A percentile compares a stretch with the other conserved stretches of the same genome.
Evolutionary conservation across 2,888 invertebrate species (phyloP).

Genomic region (Hypomecis punctinalis): DNA sequence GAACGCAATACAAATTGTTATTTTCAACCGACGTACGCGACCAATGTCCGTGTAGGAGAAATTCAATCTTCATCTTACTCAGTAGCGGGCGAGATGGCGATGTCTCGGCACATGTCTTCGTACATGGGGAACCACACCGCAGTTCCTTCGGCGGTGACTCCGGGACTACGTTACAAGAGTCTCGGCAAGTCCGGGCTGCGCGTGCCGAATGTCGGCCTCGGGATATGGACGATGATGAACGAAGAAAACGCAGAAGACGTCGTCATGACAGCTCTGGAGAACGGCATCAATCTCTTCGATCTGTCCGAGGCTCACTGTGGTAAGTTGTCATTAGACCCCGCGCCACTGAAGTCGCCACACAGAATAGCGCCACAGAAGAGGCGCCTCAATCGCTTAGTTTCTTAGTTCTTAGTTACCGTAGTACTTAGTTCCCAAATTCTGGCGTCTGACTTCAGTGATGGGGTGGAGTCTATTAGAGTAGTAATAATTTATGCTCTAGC

Average conservation of each 20-base stretch:
- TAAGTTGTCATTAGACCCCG: conserved; percentile 60
- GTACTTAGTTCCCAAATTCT: no score
- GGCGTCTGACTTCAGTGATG: no score
- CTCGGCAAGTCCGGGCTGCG: conserved; percentile 97
- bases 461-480: no score
- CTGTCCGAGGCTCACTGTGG: conserved; percentile 96
- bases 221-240: conserved; percentile 95
- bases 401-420: no score
- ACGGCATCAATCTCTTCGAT: conserved; percentile 98
- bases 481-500: no score
- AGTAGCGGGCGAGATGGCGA: conserved; percentile 68
- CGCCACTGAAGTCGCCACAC: no score
- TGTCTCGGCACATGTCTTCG: conserved; percentile 77
- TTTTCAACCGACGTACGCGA: no score
- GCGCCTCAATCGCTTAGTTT: no score
- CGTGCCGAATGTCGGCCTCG: conserved; percentile 97
- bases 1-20: no score
- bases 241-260: conserved; percentile 96
- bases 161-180: conserved; percentile 95
- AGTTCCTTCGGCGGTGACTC: conserved; percentile 89
- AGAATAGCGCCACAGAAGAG: no score
- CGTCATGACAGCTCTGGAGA: conserved; percentile 95
- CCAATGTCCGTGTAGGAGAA: background rate
- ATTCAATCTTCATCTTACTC: background rate
- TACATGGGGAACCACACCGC: conserved; percentile 85